Percentiles rank a stretch among this genome's conserved stretches.
These are phyloP conservation scores for Melinopterus prodromus DNA, from an alignment of 2,888 invertebrate species.

Conservation along the genomic window DNA sequence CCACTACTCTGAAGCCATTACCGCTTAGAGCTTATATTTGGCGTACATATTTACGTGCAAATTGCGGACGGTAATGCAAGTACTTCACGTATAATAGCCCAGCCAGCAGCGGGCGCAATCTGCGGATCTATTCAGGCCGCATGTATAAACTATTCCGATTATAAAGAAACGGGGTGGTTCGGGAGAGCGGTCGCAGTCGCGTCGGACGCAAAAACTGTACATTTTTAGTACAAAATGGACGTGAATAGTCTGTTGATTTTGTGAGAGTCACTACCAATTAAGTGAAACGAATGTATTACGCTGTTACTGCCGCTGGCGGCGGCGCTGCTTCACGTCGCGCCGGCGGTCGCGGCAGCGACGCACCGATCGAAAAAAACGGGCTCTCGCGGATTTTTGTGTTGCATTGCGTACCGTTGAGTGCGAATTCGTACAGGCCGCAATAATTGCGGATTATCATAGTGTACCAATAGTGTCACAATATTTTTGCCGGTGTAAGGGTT, in stretches of 20 bases:
- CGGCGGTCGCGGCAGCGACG: too few species aligned
- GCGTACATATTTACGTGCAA: background rate
- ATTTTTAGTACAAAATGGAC: conserved; percentile 17
- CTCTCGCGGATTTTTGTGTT: too few species aligned
- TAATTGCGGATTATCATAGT: too few species aligned
- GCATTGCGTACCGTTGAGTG: too few species aligned
- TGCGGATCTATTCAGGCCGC: background rate
- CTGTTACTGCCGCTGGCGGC: background rate
- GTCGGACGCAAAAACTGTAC: background rate
- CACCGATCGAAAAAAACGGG: too few species aligned
- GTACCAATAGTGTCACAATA: too few species aligned
- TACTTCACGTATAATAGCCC: background rate
- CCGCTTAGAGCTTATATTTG: background rate
- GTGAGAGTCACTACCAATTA: conserved; percentile 26
- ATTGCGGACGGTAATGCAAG: conserved; percentile 4
- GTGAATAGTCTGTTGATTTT: conserved; percentile 27
- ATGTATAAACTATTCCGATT: background rate
- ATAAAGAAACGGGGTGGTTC: background rate
- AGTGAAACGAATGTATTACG: conserved; percentile 12
- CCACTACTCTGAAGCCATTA: background rate
- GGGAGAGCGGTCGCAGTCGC: background rate
- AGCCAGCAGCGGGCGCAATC: background rate
- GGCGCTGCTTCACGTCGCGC: background rate
- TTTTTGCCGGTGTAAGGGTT: too few species aligned
- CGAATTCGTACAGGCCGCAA: too few species aligned